These are phyloP conservation scores for Ageneiosus marmoratus DNA, from an alignment of 2,113 vertebrate species.

Conservation along the genomic window DNA sequence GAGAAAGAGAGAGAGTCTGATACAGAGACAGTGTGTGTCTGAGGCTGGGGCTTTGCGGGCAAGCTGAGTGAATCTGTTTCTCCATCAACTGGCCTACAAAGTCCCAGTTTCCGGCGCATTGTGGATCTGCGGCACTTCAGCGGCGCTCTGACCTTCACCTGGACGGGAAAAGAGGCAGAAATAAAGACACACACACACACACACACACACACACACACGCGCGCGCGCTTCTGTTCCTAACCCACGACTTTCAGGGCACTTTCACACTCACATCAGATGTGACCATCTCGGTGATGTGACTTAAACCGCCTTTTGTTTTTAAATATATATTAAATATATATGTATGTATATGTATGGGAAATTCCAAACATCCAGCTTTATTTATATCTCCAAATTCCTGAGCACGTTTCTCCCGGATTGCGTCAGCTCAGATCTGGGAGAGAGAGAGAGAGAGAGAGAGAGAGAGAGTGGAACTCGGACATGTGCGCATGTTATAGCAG, in stretches of 20 bases:
- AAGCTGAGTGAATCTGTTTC: slow-evolving; percentile 83
- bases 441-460: background rate
- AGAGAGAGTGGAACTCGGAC: background rate
- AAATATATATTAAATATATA: background rate
- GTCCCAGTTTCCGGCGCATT: slow-evolving; percentile 93
- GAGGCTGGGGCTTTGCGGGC: slow-evolving; percentile 98
- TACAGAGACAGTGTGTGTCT: slow-evolving; percentile 60
- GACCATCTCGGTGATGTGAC: background rate
- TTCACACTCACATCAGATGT: background rate
- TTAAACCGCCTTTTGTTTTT: background rate
- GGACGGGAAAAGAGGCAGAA: background rate
- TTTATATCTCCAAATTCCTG: background rate
- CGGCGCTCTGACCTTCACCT: slow-evolving; percentile 30
- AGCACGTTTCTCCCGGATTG: slow-evolving; percentile 21
- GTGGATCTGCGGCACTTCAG: slow-evolving; percentile 56
- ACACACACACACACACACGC: background rate
- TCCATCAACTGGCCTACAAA: slow-evolving; percentile 98
- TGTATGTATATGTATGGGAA: background rate
- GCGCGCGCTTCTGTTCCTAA: background rate
- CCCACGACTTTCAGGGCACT: slow-evolving; percentile 4
- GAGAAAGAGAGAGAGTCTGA: background rate
- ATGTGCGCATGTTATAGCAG: background rate
- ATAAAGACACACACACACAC: too few species aligned
- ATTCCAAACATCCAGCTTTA: background rate
- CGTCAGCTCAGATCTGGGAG: background rate